Conservation (phyloP, 2,888 invertebrate genomes). For the Parelbella ahira region DNA sequence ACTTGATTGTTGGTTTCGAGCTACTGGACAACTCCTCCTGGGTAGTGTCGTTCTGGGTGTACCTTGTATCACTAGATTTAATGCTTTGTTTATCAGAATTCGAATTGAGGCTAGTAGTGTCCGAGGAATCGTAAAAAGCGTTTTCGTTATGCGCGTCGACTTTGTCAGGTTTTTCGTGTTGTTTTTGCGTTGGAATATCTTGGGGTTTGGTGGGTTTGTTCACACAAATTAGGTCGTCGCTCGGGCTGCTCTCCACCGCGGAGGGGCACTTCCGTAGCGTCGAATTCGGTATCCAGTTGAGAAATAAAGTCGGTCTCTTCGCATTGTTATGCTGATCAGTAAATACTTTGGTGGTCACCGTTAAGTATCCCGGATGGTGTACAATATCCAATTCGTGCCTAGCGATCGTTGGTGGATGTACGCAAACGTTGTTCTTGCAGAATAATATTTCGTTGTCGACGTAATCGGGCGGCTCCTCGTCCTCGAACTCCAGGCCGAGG, state of each 20-base stretch:
- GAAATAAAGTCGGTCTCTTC: slow-evolving; percentile 89
- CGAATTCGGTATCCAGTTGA: slow-evolving; percentile 97
- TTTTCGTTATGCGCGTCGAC: slow-evolving; percentile 63
- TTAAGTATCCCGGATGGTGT: slow-evolving; percentile 95
- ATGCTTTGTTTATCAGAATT: slow-evolving; percentile 76
- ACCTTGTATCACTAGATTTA: slow-evolving; percentile 65
- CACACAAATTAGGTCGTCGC: slow-evolving; percentile 58
- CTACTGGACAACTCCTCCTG: slow-evolving; percentile 63
- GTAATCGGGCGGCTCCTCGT: slow-evolving; percentile 82
- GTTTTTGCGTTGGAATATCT: slow-evolving; percentile 43
- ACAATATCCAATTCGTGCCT: slow-evolving; percentile 90
- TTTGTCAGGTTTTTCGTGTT: slow-evolving; percentile 43
- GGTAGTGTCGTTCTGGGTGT: slow-evolving; percentile 64
- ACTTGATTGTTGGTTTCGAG: slow-evolving; percentile 65
- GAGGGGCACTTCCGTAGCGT: slow-evolving; percentile 92
- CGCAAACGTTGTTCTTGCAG: slow-evolving; percentile 98
- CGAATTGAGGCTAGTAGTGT: slow-evolving; percentile 74
- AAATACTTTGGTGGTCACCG: slow-evolving; percentile 91
- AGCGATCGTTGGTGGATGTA: slow-evolving; percentile 93
- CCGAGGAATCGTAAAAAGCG: slow-evolving; percentile 77
- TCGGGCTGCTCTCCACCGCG: slow-evolving; percentile 82
- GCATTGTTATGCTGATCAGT: slow-evolving; percentile 88
- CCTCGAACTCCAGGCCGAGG: slow-evolving; percentile 84
- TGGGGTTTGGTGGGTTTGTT: slow-evolving; percentile 51
- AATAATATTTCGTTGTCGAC: slow-evolving; percentile 92